Percentiles rank a stretch among this genome's conserved stretches.
Conservation (phyloP, 1,140 invertebrate genomes). For the Drosophila bipectinata region DNA sequence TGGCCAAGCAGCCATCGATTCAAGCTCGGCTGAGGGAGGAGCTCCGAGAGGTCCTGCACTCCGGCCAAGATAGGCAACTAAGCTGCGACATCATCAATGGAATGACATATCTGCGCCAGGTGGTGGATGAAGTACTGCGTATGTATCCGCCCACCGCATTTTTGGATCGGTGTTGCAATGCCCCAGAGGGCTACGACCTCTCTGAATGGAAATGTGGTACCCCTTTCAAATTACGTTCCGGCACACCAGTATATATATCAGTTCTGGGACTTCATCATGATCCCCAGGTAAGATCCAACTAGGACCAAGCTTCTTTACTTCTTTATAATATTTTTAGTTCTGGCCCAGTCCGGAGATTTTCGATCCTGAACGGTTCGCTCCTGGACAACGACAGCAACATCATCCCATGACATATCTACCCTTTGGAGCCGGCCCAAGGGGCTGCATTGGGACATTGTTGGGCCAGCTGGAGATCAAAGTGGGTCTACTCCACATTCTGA, state of each 20-base stretch:
- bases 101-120: constrained; percentile 83
- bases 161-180: constrained; percentile 84
- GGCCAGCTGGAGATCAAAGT: constrained; percentile 88
- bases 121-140: constrained; percentile 85
- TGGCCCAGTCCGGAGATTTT: constrained; percentile 84
- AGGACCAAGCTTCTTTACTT: constrained; percentile 82
- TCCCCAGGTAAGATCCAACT: constrained; percentile 47
- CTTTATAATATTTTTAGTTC: constrained; percentile 30
- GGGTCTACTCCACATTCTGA: constrained; percentile 85
- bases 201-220: constrained; percentile 76
- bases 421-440: constrained; percentile 84
- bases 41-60: constrained; percentile 68
- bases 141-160: constrained; percentile 86
- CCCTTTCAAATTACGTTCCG: constrained; percentile 40
- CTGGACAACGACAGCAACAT: constrained; percentile 72
- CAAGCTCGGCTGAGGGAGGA: constrained; percentile 84
- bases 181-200: constrained; percentile 63
- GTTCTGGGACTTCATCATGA: constrained; percentile 72
- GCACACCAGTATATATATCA: constrained; percentile 72
- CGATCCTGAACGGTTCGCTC: constrained; percentile 85
- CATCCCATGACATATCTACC: constrained; percentile 83
- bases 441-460: constrained; percentile 86
- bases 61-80: constrained; percentile 57
- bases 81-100: constrained; percentile 83
- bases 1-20: constrained; percentile 82